Evolutionary conservation across 2,113 vertebrate genomes (phyloP).

Genomic region (Paratilapia polleni): DNA sequence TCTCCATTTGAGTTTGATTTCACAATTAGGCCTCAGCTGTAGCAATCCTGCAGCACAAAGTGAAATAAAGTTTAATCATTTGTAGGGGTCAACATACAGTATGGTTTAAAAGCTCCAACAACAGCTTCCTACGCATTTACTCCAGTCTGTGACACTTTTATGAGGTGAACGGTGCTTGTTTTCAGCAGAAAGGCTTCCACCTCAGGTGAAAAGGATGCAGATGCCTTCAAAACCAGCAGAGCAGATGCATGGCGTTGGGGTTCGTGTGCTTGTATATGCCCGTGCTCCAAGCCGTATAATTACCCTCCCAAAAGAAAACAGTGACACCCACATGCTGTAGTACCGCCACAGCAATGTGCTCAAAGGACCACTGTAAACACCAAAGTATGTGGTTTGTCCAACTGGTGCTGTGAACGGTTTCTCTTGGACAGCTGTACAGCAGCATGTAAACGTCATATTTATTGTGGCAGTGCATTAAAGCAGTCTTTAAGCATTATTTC

Average conservation of each 20-base stretch:
- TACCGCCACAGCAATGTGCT: neutral
- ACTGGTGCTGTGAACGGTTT: neutral
- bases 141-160: slow-evolving; percentile 20
- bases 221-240: slow-evolving; percentile 26
- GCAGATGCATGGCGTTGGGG: neutral
- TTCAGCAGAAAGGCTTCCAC: slow-evolving; percentile 25
- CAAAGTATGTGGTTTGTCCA: neutral
- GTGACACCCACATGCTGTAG: neutral
- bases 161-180: slow-evolving; percentile 32
- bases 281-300: neutral
- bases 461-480: neutral
- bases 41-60: neutral
- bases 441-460: neutral
- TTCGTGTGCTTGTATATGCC: neutral
- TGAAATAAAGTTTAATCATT: neutral
- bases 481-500: neutral
- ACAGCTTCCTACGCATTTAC: neutral
- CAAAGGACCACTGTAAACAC: neutral
- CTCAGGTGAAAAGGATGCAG: slow-evolving; percentile 35
- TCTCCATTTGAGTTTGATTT: neutral
- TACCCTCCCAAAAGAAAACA: neutral
- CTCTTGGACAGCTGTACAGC: neutral
- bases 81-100: neutral
- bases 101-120: neutral
- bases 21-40: neutral